phyloP scores from a whole-genome alignment of 2,888 invertebrate species.

The Sinohyriopsis cumingii region DNA sequence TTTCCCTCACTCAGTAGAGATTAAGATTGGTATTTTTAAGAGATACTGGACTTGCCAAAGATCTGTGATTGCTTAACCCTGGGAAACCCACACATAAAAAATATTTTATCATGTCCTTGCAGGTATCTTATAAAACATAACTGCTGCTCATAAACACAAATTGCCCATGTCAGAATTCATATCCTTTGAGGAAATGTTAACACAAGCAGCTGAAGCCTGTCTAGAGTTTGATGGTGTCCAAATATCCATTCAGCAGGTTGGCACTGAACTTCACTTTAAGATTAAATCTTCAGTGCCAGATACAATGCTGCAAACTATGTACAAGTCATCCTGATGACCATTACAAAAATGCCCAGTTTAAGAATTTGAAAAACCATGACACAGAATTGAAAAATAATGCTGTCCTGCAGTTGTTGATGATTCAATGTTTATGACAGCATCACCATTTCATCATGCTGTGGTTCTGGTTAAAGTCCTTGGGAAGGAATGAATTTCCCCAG shows the following conservation, averaged over 20 bases:
- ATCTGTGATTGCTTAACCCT: constrained; percentile 26
- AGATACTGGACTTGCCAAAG: constrained; percentile 18
- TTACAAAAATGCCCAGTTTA: constrained; percentile 26
- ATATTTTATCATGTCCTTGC: constrained; percentile 19
- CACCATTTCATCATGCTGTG: constrained; percentile 20
- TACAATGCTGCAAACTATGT: constrained; percentile 27
- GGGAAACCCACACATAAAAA: constrained; percentile 26
- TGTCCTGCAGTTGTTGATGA: constrained; percentile 15
- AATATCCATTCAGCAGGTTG: constrained; percentile 22
- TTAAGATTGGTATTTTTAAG: constrained; percentile 26
- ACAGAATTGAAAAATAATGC: constrained; percentile 12
- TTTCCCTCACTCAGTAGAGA: constrained; percentile 13
- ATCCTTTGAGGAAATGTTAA: constrained; percentile 25
- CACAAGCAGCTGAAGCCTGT: constrained; percentile 21
- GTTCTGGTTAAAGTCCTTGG: constrained; percentile 3
- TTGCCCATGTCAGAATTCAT: constrained; percentile 24
- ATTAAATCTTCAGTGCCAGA: constrained; percentile 28
- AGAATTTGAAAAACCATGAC: constrained; percentile 27
- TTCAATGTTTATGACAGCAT: constrained; percentile 14
- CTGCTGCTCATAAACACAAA: constrained; percentile 29
- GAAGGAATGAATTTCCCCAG: not conserved
- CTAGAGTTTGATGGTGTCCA: constrained; percentile 30
- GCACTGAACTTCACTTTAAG: constrained; percentile 15
- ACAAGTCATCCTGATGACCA: constrained; percentile 25
- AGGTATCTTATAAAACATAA: constrained; percentile 13